Evolutionary conservation across 1,140 invertebrate species (phyloP).

Genomic region (Anagrus nilaparvatae): DNA sequence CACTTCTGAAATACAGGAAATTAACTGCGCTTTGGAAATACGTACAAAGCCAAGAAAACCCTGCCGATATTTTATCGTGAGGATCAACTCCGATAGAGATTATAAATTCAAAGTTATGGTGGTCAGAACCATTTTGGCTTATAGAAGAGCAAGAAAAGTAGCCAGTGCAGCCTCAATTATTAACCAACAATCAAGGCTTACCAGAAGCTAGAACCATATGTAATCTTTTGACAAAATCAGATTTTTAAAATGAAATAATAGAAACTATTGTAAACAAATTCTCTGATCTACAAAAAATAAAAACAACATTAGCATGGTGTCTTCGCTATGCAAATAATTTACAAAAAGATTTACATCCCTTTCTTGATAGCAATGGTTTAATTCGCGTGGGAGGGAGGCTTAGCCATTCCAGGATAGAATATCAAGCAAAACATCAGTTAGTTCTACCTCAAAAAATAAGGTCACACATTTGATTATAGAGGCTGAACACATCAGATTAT

Average conservation of each 20-base stretch:
- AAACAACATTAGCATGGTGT: no score
- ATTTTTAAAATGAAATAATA: not conserved
- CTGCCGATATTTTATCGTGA: conserved; percentile 36
- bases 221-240: not conserved
- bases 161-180: not conserved
- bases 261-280: no score
- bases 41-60: conserved; percentile 32
- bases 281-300: no score
- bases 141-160: not conserved
- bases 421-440: conserved; percentile 34
- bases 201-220: not conserved
- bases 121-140: conserved; percentile 5
- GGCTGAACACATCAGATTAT: conserved; percentile 20
- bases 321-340: no score
- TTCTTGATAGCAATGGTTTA: conserved; percentile 26
- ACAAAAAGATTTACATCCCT: conserved; percentile 22
- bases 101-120: not conserved
- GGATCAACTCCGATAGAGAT: conserved; percentile 5
- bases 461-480: conserved; percentile 28
- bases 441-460: conserved; percentile 24
- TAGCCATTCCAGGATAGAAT: conserved; percentile 19
- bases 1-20: conserved; percentile 26
- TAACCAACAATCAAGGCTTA: not conserved
- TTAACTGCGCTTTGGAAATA: conserved; percentile 30
- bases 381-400: conserved; percentile 34